A percentile compares a stretch with the other conserved stretches of the same genome.
Conservation (phyloP, 1,140 invertebrate genomes). For the Kradibia gibbosae region DNA sequence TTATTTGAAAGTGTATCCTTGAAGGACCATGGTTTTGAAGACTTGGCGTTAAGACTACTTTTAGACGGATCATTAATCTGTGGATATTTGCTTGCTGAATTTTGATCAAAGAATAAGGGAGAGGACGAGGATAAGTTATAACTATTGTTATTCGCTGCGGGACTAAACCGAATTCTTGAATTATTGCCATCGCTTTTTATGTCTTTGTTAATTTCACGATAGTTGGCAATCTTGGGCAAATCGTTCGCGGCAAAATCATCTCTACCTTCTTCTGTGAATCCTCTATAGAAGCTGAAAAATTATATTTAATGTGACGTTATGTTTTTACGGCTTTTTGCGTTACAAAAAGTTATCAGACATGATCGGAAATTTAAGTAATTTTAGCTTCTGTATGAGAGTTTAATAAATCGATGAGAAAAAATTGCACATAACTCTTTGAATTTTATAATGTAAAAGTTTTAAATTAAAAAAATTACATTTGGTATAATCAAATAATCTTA, state of each 20-base stretch:
- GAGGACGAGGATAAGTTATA: neutral
- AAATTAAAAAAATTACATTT: no score
- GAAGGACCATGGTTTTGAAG: neutral
- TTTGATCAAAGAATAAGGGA: neutral
- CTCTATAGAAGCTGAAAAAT: constrained; percentile 13
- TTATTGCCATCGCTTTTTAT: neutral
- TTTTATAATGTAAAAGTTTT: no score
- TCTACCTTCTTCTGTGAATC: constrained; percentile 6
- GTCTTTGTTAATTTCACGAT: constrained; percentile 3
- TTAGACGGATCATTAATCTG: neutral
- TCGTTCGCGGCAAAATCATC: neutral
- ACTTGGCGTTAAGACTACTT: neutral
- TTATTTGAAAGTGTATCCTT: neutral
- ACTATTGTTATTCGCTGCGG: neutral
- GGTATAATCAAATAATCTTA: no score
- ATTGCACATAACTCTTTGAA: no score
- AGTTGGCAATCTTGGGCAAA: neutral
- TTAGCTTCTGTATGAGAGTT: no score
- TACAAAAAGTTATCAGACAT: no score
- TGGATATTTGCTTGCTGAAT: neutral
- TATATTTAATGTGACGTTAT: no score
- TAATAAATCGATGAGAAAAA: no score
- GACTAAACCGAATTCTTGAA: neutral
- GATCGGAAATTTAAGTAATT: no score
- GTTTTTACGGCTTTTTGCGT: no score